These are phyloP conservation scores for Drosophila funebris DNA, from an alignment of 1,140 invertebrate species.

Conservation along the genomic window DNA sequence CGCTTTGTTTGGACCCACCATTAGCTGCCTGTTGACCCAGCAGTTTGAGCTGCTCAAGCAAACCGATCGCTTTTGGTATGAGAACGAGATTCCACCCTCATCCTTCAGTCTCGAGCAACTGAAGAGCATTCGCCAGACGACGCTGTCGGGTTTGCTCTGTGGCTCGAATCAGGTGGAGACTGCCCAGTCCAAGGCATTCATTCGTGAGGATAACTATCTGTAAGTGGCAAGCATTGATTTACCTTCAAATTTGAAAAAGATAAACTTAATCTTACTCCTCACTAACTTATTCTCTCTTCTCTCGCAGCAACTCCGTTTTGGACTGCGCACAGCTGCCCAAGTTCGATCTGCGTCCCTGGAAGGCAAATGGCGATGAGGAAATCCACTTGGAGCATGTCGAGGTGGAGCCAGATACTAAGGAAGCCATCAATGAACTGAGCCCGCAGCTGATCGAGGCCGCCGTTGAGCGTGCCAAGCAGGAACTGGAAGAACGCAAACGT, in stretches of 20 bases:
- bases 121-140: slow-evolving; percentile 84
- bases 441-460: slow-evolving; percentile 86
- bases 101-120: slow-evolving; percentile 93
- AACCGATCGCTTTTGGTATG: slow-evolving; percentile 97
- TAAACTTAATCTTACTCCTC: background rate
- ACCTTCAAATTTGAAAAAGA: background rate
- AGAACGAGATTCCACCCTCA: slow-evolving; percentile 96
- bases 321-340: slow-evolving; percentile 89
- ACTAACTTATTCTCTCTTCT: slow-evolving; percentile 7
- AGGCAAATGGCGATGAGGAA: slow-evolving; percentile 55
- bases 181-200: slow-evolving; percentile 93
- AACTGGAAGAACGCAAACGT: slow-evolving; percentile 88
- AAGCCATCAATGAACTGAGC: slow-evolving; percentile 80
- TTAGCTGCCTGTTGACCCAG: slow-evolving; percentile 91
- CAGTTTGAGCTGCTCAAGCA: slow-evolving; percentile 92
- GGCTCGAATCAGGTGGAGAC: slow-evolving; percentile 84
- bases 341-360: slow-evolving; percentile 85
- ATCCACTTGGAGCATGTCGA: slow-evolving; percentile 69
- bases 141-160: slow-evolving; percentile 84
- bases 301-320: slow-evolving; percentile 89
- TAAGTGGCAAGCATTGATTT: slow-evolving; percentile 84
- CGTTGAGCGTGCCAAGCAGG: slow-evolving; percentile 89
- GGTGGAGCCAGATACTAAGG: slow-evolving; percentile 74
- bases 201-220: slow-evolving; percentile 94
- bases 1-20: slow-evolving; percentile 93